Base-by-base conservation (phyloP, 2,113 vertebrate genomes). In the Anthoscopus minutus region DNA sequence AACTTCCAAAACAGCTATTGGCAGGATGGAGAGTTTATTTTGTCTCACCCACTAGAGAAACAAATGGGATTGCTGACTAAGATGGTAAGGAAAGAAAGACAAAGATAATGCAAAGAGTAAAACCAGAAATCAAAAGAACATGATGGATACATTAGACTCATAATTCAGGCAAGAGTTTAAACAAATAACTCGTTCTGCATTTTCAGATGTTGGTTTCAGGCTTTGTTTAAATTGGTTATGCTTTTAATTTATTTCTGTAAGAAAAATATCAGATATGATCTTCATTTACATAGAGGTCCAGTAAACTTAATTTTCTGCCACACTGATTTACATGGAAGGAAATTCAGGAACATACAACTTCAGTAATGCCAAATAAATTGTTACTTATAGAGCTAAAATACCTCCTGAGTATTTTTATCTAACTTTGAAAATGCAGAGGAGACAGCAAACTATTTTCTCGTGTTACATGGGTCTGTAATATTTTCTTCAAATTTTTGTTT, bases 291-390 rank as follows among this genome's bases (percentile, higher is more conserved):
- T 70, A 82, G 88, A 90, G n/a, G 8, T 44, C 21, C 28, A 50
- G 74, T 58, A 83, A 94, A 40, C 50, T 77, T 86, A 88, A 92
- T 93, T 90, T 94, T 93, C 76, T 96, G 66, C 58, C 82, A 92
- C 79, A 61, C 7, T 86, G 58, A 88, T 95, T 95, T 86, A 92
- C 45, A 54, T 72, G 76, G 72, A 90, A 90, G 67, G 62, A 96
- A 96, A 93, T 82, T 81, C 45, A 73, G 58, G 50, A 94, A 77
- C 22, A 77, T 50, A 42, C 50, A 80, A 83, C 23, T 81, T 90
- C 70, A 31, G 45, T 77, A 94, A 83, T 3, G 5, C 23, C 10
- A 8, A 25, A 20, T 70, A 83, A 90, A 83, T 62, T 86, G 57
- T 44, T 82, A 82, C 28, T 30, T 88, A 24, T 25, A 72, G 70